Base-by-base conservation (phyloP, 2,888 invertebrate species). In the Brachyopa scutellaris region DNA sequence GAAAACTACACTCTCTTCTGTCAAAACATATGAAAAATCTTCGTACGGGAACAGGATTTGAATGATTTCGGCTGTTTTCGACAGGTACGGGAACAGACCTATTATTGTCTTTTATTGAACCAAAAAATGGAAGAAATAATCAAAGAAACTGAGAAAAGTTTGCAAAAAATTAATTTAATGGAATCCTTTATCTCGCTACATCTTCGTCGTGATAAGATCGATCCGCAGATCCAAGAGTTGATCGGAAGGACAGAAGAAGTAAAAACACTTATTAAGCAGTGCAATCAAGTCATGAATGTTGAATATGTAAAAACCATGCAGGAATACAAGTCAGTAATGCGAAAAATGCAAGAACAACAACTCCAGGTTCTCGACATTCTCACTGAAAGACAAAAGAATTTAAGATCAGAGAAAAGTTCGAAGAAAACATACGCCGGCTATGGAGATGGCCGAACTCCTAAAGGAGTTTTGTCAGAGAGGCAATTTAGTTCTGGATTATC, bases 131-230 rank as follows among this genome's bases (percentile, higher is more conserved):
- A 84, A 36, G 11, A 53, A 7, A 8, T 66, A 1, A 40, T 70
- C 15, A 15, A 29, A 38, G 79, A 69, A 31, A 15, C 67, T 0
- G 55, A 80, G 6, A 38, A 19, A 17, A 11, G 19, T 0, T 42
- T 62, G 4, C 38, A 62, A 3, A 85, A 85, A 84, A 85, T 87
- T 0, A 38, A 72, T 0, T 61, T 83, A 3, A 74, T 87, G 9
- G 85, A 87, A 29, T 64, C 85, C 6, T 86, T 85, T 15, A 85
- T 87, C 26, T 70, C 85, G 0, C 55, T 88, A n/a, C 83, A 85
- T 11, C 69, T 86, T 7, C 78, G 85, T 8, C 85, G 86, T 9
- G 77, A 86, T n/a, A 55, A 82, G n/a, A 73, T 87, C 2, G 62
- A 73, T 0, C 49, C 82, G 0, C 77, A 86, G 3, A 62, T 86